Base-by-base conservation (phyloP, 2,113 vertebrate species). In the Telmatochromis sp. region DNA sequence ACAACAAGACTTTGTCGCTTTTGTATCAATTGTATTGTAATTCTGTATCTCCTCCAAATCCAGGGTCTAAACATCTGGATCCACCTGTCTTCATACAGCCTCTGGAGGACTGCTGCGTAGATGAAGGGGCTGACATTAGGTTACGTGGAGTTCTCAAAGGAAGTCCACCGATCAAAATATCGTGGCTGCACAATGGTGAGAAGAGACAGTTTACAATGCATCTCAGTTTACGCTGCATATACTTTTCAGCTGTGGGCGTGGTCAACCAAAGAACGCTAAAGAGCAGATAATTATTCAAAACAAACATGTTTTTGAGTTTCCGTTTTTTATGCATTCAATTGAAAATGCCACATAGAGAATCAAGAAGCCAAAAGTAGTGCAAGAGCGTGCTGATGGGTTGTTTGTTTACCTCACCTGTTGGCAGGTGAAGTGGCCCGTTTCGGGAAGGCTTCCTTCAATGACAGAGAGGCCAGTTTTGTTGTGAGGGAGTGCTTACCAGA, bases 121-220 rank as follows among this genome's bases (percentile, higher is more conserved):
- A 96, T 9, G 95, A 96, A 89, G 95, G 96, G 82, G 12, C 55
- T 35, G 91, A 96, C 88, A 89, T 97, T 87, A 91, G 26, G 2
- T 85, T 97, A 12, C 73, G 80, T 7, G 96, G 93, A 2, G 78
- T 86, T 60, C 71, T 96, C 65, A 63, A 86, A 3, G 96, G 96
- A 35, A 92, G 88, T 83, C 91, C 89, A 83, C 96, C 96, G 2
- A 89, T 96, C 73, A 92, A 51, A 45, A 90, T 95, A 63, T 93
- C 87, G 3, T 96, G 96, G 96, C 47, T 96, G 73, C 96, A 97
- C 87, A 97, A 96, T 88, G 96, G 96, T 96, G 86, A 95, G 96
- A 55, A 73, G 9, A 55, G 45, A 80, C 73, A 5, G 53, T 68
- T 75, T 11, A 8, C 31, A 21, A 12, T 28, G 35, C n/a, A 73